A percentile compares a stretch with the other conserved stretches of the same genome.
phyloP scores from a whole-genome alignment of 2,797 vertebrate genomes.

The Danio kyathit region DNA sequence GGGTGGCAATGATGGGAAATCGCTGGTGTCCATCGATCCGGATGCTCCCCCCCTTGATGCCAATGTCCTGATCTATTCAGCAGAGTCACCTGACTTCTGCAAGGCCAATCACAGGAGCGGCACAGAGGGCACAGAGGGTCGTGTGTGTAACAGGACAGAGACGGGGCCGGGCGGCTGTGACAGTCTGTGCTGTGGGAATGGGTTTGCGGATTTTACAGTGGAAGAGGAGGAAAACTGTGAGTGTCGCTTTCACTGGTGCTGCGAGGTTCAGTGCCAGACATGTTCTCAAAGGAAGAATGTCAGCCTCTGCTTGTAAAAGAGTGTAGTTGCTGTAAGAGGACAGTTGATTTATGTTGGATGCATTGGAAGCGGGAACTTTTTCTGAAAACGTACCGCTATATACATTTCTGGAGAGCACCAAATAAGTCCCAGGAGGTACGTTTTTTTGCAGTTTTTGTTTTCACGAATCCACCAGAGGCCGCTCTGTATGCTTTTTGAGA shows the following conservation, averaged over 20 bases:
- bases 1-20: slow-evolving; percentile 87
- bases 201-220: slow-evolving; percentile 82
- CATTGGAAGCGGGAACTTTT: too few relatives aligned
- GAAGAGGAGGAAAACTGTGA: slow-evolving; percentile 87
- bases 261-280: slow-evolving; percentile 85
- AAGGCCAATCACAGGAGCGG: slow-evolving; percentile 83
- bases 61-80: slow-evolving; percentile 86
- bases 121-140: slow-evolving; percentile 83
- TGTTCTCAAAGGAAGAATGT: slow-evolving; percentile 83
- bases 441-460: too few relatives aligned
- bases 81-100: slow-evolving; percentile 87
- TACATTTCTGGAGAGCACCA: too few relatives aligned
- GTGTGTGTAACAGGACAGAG: slow-evolving; percentile 84
- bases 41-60: slow-evolving; percentile 79
- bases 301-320: slow-evolving; percentile 80
- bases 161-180: slow-evolving; percentile 84
- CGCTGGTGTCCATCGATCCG: slow-evolving; percentile 79
- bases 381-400: too few relatives aligned
- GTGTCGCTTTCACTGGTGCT: slow-evolving; percentile 90
- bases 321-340: too few relatives aligned
- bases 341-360: too few relatives aligned
- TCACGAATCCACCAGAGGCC: too few relatives aligned
- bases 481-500: too few relatives aligned
- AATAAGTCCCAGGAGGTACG: too few relatives aligned
- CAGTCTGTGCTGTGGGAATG: slow-evolving; percentile 84